Percentiles rank a stretch among this genome's conserved stretches.
Evolutionary conservation across 1,140 invertebrate species (phyloP).

Genomic region (Microplitis demolitor): DNA sequence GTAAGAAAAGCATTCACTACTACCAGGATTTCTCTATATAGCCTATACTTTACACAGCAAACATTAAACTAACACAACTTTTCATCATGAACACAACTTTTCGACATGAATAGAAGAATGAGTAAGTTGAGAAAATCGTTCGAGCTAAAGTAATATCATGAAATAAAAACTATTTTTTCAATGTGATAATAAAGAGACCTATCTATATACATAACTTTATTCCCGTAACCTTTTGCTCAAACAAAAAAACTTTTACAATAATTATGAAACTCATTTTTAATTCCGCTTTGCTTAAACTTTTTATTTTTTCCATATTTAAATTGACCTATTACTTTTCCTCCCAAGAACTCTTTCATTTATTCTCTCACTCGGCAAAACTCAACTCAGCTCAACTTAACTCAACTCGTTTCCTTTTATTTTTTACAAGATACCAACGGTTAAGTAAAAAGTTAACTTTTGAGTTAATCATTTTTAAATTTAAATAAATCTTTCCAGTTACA

Average conservation of each 20-base stretch:
- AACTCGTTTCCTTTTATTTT: no score
- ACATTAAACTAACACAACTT: no score
- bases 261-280: not conserved
- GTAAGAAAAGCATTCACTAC: not conserved
- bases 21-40: no score
- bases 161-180: not conserved
- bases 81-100: not conserved
- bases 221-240: not conserved
- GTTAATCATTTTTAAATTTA: no score
- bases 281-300: not conserved
- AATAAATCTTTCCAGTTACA: not conserved
- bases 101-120: conserved; percentile 7
- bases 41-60: no score
- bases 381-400: no score
- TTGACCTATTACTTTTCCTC: no score
- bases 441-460: no score
- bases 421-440: no score
- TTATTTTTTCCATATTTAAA: not conserved
- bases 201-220: not conserved
- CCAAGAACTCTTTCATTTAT: no score
- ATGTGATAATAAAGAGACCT: not conserved
- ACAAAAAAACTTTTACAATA: not conserved
- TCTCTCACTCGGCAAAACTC: no score
- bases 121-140: not conserved
- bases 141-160: not conserved